Base-by-base conservation (phyloP, 2,113 vertebrate genomes). In the Agapornis roseicollis region DNA sequence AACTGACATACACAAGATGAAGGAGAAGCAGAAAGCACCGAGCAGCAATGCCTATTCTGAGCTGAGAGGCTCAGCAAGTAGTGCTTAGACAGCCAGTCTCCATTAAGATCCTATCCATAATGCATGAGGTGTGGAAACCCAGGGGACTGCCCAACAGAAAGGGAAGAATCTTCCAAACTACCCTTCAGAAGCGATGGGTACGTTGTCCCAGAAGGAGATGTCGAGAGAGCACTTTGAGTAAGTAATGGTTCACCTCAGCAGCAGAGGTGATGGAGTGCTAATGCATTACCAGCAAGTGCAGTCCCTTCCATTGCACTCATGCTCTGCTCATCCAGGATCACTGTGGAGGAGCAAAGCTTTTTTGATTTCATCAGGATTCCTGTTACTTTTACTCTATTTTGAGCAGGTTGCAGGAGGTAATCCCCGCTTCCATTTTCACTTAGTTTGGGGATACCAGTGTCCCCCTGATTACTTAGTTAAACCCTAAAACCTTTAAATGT, bases 21-120 rank as follows among this genome's bases (percentile, higher is more conserved):
- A 71, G 70, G 78, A 71, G 70, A 58, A 52, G 86, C 0, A 0
- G 55, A 70, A 90, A 85, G 58, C 4, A 3, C 33, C 4, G 47
- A 66, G 71, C 79, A 53, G 74, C 73, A 53, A 29, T 15, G 85
- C 27, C 79, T 94, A 37, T 31, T 72, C 15, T 53, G 85, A 91
- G 81, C 64, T 7, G 46, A 77, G 80, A 82, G 60, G 86, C 56
- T 74, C 81, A 13, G 92, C 41, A n/a, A 55, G 89, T 63, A 47
- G 18, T 8, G 78, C 93, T 81, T 11, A 58, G 66, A 49, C 93
- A 96, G 91, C 89, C 91, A 72, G 64, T 50, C 71, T 94, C 94
- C 97, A 97, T 97, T 97, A 97, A 95, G 81, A 74, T 70, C 80
- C 83, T 52, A 77, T 96, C 85, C 93, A 95, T 97, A 95, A 97